Evolutionary conservation across 2,888 invertebrate genomes (phyloP), one percentile per base, ranked within the genome.

Genomic region (Rhodophaea formosa): DNA sequence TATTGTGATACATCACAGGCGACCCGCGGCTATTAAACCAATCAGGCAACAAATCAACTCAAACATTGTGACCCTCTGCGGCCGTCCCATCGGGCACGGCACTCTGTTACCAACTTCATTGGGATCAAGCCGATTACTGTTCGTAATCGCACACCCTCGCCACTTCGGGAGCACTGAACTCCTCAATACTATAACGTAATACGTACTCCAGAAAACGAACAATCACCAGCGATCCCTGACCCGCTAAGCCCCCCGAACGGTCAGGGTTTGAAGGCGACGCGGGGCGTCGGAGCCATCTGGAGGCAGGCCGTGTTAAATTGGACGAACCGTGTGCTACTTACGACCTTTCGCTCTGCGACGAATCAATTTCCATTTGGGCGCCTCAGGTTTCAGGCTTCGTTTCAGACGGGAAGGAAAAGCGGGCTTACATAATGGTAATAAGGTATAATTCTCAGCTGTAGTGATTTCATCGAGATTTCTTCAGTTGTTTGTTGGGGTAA

Each of bases 51-150:
- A 65, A 65, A 65, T 65, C 62, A 62, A 65, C 62, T 65, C 61
- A 65, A 64, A 62, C 47, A 61, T 57, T 57, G 56, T 45, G 42
- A 60, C 59, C 62, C 63, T 71, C 79, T 72, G 65, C 64, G 60
- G 56, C 59, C 62, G 57, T 58, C 55, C 64, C 68, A 32, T 71
- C 74, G 71, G 73, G 65, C 76, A 70, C 71, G 74, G 70, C 79
- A 82, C 79, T 82, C 80, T 75, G 85, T 84, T 84, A 77, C 82
- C 80, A 83, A 85, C 86, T 85, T 87, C 85, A 85, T 84, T 71
- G 86, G 84, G 86, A 87, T 87, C 87, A 86, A 80, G 84, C 77
- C 85, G 87, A 89, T 88, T 87, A 88, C 88, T 77, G 79, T 76
- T 76, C 75, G 84, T 84, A 86, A 86, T 86, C 84, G 85, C 74